These are phyloP conservation scores for Astyanax mexicanus DNA, from an alignment of 2,797 vertebrate species.

Conservation along the genomic window DNA sequence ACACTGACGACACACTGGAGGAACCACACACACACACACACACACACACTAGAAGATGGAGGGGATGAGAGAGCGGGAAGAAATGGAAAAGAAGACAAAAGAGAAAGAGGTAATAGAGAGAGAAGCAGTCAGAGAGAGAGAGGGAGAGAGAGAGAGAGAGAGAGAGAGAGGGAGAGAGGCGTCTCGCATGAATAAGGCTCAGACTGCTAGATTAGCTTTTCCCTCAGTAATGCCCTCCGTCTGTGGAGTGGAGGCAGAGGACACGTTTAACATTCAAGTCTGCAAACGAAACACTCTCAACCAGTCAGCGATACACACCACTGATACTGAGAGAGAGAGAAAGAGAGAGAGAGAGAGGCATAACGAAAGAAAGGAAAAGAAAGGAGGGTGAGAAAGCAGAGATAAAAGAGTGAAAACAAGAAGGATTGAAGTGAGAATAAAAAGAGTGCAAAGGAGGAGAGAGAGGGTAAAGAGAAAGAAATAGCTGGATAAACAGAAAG, in stretches of 20 bases:
- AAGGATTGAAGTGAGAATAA: too few relatives aligned
- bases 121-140: not conserved
- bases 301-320: constrained; percentile 72
- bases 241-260: constrained; percentile 70
- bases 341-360: too few relatives aligned
- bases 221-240: constrained; percentile 65
- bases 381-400: too few relatives aligned
- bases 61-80: not conserved
- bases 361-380: too few relatives aligned
- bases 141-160: constrained; percentile 54
- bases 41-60: not conserved
- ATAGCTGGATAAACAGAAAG: too few relatives aligned
- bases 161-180: constrained; percentile 50
- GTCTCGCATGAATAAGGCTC: constrained; percentile 52
- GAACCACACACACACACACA: not conserved
- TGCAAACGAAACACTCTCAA: constrained; percentile 67
- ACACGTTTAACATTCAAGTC: constrained; percentile 81
- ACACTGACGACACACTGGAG: not conserved
- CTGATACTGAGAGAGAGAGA: constrained; percentile 60
- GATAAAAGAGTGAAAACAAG: too few relatives aligned
- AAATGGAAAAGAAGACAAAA: not conserved
- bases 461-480: too few relatives aligned
- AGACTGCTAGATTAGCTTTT: constrained; percentile 68
- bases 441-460: too few relatives aligned
- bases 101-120: not conserved